phyloP scores from a whole-genome alignment of 2,888 invertebrate genomes.

The Rosalia funebris region DNA sequence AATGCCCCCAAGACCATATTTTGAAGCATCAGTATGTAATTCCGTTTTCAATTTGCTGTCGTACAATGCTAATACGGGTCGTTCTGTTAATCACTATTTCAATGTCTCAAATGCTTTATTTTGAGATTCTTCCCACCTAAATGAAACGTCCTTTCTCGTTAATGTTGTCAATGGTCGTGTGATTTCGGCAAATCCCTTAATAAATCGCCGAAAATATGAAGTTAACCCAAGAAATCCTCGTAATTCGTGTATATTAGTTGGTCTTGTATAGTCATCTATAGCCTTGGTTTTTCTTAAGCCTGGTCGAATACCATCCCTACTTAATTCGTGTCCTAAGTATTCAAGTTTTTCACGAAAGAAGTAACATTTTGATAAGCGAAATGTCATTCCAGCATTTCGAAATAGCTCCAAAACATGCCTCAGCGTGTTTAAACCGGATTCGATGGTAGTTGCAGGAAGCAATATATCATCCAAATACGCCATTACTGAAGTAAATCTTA shows the following conservation, averaged over 20 bases:
- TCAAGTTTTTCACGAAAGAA: neutral
- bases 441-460: too few relatives aligned
- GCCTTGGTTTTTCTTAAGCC: neutral
- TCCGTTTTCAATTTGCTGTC: conserved; percentile 42
- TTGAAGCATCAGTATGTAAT: conserved; percentile 48
- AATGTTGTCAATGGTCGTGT: neutral
- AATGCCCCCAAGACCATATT: conserved; percentile 46
- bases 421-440: too few relatives aligned
- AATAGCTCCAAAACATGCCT: too few relatives aligned
- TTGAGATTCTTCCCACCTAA: neutral
- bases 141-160: neutral
- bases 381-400: too few relatives aligned
- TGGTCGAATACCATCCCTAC: neutral
- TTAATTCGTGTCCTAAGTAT: neutral
- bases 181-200: neutral
- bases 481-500: too few relatives aligned
- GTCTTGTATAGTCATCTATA: neutral
- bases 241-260: neutral
- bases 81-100: conserved; percentile 5
- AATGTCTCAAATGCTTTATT: neutral
- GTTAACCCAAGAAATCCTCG: neutral
- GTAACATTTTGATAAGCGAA: neutral
- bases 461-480: too few relatives aligned
- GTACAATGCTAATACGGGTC: conserved; percentile 41
- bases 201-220: neutral